Percentiles rank a stretch among this genome's conserved stretches.
phyloP scores from a whole-genome alignment of 2,888 invertebrate species.

The Holacanthella duospinosa region DNA sequence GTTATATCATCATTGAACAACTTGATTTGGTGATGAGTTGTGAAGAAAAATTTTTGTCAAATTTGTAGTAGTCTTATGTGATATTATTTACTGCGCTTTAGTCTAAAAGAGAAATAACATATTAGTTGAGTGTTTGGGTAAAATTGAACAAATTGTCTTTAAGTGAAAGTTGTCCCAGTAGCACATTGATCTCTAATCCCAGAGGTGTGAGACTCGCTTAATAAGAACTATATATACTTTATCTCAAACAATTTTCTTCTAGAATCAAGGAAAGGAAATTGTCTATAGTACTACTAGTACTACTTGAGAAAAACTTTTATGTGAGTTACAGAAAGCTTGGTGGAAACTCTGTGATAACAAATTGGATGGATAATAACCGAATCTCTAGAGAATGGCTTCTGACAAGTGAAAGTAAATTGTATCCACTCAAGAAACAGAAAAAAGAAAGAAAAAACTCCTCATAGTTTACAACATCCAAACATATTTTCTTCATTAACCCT shows the following conservation, averaged over 20 bases:
- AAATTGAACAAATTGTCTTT: too few relatives aligned
- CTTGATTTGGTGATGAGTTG: too few relatives aligned
- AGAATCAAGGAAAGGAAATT: not conserved
- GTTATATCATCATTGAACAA: too few relatives aligned
- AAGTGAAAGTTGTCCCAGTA: not conserved
- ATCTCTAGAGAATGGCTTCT: conserved; percentile 31
- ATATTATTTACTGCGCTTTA: too few relatives aligned
- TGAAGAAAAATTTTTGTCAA: too few relatives aligned
- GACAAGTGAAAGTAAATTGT: conserved; percentile 20
- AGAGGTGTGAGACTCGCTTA: not conserved
- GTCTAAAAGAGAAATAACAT: too few relatives aligned
- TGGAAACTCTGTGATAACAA: conserved; percentile 11
- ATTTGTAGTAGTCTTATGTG: too few relatives aligned
- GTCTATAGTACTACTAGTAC: too few relatives aligned
- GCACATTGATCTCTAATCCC: conserved; percentile 3
- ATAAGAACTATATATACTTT: not conserved
- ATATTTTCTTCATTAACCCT: not conserved
- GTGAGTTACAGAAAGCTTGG: not conserved
- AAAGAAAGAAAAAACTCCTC: not conserved
- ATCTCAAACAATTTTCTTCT: conserved; percentile 2
- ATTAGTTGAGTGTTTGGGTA: too few relatives aligned
- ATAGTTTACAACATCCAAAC: too few relatives aligned
- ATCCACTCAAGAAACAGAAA: not conserved
- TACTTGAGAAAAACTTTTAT: not conserved
- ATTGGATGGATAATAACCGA: conserved; percentile 31